Evolutionary conservation across 2,113 vertebrate species (phyloP), one percentile per base, ranked within the genome.

Genomic region (Amphiprion percula): DNA sequence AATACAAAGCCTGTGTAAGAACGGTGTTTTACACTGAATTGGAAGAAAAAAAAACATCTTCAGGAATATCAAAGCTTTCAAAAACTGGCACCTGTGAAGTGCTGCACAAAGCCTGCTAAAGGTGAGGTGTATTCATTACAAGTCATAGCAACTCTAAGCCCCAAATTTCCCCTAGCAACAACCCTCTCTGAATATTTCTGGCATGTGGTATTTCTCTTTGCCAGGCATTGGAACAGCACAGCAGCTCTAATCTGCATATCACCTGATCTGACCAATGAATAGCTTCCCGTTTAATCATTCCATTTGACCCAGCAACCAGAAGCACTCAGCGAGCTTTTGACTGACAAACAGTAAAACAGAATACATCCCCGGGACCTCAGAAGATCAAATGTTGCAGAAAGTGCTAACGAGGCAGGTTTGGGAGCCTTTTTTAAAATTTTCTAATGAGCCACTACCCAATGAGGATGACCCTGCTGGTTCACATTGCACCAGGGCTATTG

Each of bases 211-310:
- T 28, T 77, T 65, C 30, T 60, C 56, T 74, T 85, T 81, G 72
- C 89, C 78, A 83, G 61, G 49, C 78, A 68, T 41, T 77, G 83
- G 85, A 84, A 87, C 90, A 87, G 86, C 84, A 82, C 16, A 47
- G 8, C 66, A 49, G 62, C 79, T 88, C 66, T 90, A 69, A 89
- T 91, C 82, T 90, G 88, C 88, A 90, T 88, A 83, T 87, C 85
- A 82, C 86, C 75, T 83, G 88, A 87, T 88, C 80, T 80, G 85
- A 83, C 88, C 88, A 90, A 89, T 87, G 86, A 84, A 74, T 58
- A 1, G 65, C 79, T 74, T 89, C 84, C 68, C 39, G 77, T 84
- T 76, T 77, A 90, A 90, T 90, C 80, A 84, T 80, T 80, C 72
- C 61, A 69, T 90, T 90, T 90, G 77, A 88, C 90, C 83, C 47